Percentiles rank a stretch among this genome's conserved stretches.
phyloP scores from a whole-genome alignment of 2,113 vertebrate genomes.

The Coracopsis vasa region DNA sequence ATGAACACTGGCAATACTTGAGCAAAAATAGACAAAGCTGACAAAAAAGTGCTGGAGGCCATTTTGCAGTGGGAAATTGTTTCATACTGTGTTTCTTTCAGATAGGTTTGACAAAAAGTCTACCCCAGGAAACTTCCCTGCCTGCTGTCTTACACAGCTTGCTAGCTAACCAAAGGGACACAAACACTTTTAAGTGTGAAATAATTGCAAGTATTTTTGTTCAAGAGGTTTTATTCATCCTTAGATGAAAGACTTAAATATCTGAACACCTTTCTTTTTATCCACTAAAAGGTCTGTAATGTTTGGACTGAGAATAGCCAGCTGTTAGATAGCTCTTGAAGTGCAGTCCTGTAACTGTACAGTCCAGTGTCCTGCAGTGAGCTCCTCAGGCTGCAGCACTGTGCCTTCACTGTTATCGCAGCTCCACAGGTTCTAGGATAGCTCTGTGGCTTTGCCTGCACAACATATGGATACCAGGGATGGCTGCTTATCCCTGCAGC shows the following conservation, averaged over 20 bases:
- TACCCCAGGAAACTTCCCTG: neutral
- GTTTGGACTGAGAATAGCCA: neutral
- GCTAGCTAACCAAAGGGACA: neutral
- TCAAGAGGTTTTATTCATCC: neutral
- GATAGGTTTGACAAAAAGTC: neutral
- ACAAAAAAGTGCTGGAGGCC: neutral
- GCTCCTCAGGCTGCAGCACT: neutral
- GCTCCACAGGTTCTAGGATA: neutral
- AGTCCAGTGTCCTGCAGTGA: neutral
- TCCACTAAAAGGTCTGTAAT: neutral
- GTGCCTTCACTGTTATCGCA: neutral
- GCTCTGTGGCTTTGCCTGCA: neutral
- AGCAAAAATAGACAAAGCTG: neutral
- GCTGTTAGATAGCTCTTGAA: neutral
- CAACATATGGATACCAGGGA: neutral
- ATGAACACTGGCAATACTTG: neutral
- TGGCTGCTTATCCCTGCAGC: neutral
- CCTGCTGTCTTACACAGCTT: neutral
- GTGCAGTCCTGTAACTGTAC: neutral
- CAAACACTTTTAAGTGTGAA: neutral
- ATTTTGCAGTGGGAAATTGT: neutral
- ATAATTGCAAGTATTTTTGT: neutral
- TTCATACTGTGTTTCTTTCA: neutral
- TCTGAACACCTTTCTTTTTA: neutral
- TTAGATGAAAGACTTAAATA: neutral